Conservation (phyloP, 2,888 invertebrate species). For the Sinopyrophorus schimmeli region DNA sequence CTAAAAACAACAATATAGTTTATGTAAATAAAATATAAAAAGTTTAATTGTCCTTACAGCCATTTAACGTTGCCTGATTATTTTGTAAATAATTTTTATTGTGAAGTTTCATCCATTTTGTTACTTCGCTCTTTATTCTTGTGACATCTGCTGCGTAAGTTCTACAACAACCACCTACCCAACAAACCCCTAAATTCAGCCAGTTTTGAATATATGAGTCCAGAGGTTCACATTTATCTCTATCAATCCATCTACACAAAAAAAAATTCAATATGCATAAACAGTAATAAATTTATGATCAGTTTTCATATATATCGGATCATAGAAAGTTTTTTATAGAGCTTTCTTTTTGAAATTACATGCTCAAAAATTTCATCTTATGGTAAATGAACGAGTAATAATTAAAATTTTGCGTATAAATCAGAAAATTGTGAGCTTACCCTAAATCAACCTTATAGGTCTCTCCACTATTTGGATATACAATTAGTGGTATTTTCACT, state of each 20-base stretch:
- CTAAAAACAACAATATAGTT: no score
- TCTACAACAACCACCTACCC: slow-evolving; percentile 91
- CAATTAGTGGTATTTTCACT: slow-evolving; percentile 72
- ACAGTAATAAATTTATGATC: no score
- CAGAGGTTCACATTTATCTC: slow-evolving; percentile 71
- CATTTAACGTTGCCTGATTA: no score
- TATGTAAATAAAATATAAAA: no score
- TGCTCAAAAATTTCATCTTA: background rate
- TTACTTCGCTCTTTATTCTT: slow-evolving; percentile 69
- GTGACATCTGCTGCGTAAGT: slow-evolving; percentile 81
- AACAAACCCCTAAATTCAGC: slow-evolving; percentile 78
- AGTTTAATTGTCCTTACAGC: no score
- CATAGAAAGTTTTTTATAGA: no score
- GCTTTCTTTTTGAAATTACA: background rate
- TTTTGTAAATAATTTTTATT: no score
- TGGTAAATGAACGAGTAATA: background rate
- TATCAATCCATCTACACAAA: slow-evolving; percentile 69
- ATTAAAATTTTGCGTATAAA: no score
- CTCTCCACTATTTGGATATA: slow-evolving; percentile 93
- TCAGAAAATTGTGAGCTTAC: slow-evolving; percentile 54
- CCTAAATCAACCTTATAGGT: slow-evolving; percentile 71
- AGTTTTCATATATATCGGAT: no score
- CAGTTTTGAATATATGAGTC: slow-evolving; percentile 77
- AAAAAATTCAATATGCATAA: slow-evolving; percentile 13
- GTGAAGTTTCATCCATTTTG: no score